phyloP scores from a whole-genome alignment of 1,140 invertebrate genomes.

The Bathynomus jamesi region DNA sequence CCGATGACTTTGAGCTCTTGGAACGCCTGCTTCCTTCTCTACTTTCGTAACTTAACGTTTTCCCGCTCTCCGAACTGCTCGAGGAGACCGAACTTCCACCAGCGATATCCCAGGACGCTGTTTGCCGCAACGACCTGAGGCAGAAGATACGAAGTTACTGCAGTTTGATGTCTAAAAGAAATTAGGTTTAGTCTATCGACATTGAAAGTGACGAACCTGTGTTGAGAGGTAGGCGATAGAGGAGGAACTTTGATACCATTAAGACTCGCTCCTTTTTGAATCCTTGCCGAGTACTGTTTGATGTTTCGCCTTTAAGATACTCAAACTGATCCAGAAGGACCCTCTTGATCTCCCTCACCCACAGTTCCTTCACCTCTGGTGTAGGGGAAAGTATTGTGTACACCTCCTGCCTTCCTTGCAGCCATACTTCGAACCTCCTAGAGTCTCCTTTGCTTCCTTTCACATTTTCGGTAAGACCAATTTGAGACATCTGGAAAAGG shows the following conservation, averaged over 20 bases:
- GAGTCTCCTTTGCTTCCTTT: slow-evolving; percentile 49
- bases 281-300: slow-evolving; percentile 56
- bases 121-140: slow-evolving; percentile 59
- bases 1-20: slow-evolving; percentile 41
- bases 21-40: slow-evolving; percentile 43
- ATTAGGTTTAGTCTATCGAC: no score
- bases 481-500: slow-evolving; percentile 68
- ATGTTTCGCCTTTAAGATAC: slow-evolving; percentile 72
- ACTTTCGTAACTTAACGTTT: slow-evolving; percentile 72
- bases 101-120: slow-evolving; percentile 61
- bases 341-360: slow-evolving; percentile 85
- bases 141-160: slow-evolving; percentile 23
- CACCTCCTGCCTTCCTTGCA: slow-evolving; percentile 83
- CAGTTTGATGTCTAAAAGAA: not conserved
- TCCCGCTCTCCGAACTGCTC: slow-evolving; percentile 52
- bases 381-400: slow-evolving; percentile 80
- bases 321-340: slow-evolving; percentile 84
- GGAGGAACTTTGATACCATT: slow-evolving; percentile 36
- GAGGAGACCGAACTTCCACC: slow-evolving; percentile 38
- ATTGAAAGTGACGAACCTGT: slow-evolving; percentile 29
- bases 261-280: slow-evolving; percentile 39
- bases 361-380: slow-evolving; percentile 71
- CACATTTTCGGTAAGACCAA: slow-evolving; percentile 86
- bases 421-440: slow-evolving; percentile 85
- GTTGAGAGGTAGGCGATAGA: slow-evolving; percentile 34